phyloP scores from a whole-genome alignment of 2,113 vertebrate genomes.

The Salvelinus namaycush region DNA sequence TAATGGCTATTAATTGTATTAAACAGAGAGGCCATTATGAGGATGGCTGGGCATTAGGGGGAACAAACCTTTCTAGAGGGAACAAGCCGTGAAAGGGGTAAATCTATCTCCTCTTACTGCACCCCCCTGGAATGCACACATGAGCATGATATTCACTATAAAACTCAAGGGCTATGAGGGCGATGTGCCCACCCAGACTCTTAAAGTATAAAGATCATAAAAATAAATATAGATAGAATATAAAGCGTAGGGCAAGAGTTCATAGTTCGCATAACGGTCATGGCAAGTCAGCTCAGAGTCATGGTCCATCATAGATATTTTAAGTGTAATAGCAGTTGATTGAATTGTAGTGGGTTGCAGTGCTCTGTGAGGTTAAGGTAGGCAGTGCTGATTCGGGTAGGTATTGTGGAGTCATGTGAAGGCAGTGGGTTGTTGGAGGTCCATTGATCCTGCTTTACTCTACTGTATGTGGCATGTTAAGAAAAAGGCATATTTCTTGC shows the following conservation, averaged over 20 bases:
- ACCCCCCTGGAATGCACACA: background rate
- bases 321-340: too few species aligned
- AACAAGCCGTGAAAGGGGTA: background rate
- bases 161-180: background rate
- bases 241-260: background rate
- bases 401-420: too few species aligned
- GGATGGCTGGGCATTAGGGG: background rate
- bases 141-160: background rate
- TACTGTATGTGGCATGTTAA: too few species aligned
- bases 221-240: background rate
- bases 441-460: too few species aligned
- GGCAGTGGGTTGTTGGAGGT: too few species aligned
- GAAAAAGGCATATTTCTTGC: too few species aligned
- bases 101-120: background rate
- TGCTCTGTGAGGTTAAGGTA: too few species aligned
- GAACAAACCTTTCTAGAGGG: background rate
- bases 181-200: background rate
- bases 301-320: background rate
- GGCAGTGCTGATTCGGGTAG: too few species aligned
- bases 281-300: background rate
- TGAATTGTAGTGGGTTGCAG: too few species aligned
- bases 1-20: conserved; percentile 16
- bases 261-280: background rate
- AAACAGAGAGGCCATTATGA: conserved; percentile 7
- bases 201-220: background rate